Evolutionary conservation across 2,888 invertebrate species (phyloP).

Genomic region (Leuctra nigra): DNA sequence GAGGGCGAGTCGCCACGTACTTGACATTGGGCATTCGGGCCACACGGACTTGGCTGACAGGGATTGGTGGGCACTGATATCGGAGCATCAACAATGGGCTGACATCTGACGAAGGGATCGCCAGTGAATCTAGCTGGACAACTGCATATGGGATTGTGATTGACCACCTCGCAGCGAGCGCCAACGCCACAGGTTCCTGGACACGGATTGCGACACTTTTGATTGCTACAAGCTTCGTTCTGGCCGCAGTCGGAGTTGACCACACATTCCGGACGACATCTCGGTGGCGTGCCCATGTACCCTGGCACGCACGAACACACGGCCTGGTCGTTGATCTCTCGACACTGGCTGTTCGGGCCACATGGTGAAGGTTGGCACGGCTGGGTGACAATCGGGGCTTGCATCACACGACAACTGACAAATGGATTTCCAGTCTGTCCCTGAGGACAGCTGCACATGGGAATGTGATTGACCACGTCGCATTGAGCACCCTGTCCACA

Average conservation of each 20-base stretch:
- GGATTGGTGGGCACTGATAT: constrained; percentile 30
- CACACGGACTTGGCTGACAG: constrained; percentile 37
- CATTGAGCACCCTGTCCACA: constrained; percentile 40
- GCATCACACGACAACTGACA: constrained; percentile 45
- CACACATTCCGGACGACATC: constrained; percentile 44
- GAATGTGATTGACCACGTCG: constrained; percentile 38
- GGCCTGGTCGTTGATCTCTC: constrained; percentile 41
- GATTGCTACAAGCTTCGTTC: constrained; percentile 58
- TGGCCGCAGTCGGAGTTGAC: constrained; percentile 41
- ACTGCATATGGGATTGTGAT: constrained; percentile 59
- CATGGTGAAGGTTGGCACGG: constrained; percentile 46
- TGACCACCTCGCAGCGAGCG: constrained; percentile 53
- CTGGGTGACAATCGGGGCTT: constrained; percentile 33
- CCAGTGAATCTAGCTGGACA: constrained; percentile 54
- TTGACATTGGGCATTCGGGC: constrained; percentile 36
- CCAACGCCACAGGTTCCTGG: constrained; percentile 52
- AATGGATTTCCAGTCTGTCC: constrained; percentile 45
- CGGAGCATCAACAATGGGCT: constrained; percentile 26
- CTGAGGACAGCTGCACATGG: constrained; percentile 36
- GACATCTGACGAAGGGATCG: constrained; percentile 47
- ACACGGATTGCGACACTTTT: constrained; percentile 55
- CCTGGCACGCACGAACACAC: constrained; percentile 42
- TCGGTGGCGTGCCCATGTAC: constrained; percentile 42
- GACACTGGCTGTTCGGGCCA: constrained; percentile 46
- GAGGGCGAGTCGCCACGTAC: constrained; percentile 34